A percentile compares a stretch with the other conserved stretches of the same genome.
These are phyloP conservation scores for Pao palembangensis DNA, from an alignment of 2,113 vertebrate genomes.

Conservation along the genomic window DNA sequence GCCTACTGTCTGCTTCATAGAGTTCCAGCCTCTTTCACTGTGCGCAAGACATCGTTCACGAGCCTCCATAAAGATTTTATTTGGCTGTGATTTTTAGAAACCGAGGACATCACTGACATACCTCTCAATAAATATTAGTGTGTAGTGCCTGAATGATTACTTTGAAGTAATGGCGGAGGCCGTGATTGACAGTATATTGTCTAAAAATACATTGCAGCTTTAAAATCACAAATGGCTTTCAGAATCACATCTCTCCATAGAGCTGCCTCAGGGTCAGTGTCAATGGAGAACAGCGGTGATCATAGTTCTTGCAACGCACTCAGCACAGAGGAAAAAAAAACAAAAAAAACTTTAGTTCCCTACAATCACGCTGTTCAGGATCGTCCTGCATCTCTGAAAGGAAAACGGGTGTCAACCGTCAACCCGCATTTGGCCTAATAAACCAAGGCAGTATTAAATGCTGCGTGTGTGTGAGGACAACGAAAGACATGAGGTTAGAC, in stretches of 20 bases:
- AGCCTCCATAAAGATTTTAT: constrained; percentile 23
- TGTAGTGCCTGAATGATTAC: too few species aligned
- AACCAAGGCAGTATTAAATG: constrained; percentile 39
- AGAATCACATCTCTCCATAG: constrained; percentile 3
- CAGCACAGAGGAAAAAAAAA: not conserved
- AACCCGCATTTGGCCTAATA: constrained; percentile 55
- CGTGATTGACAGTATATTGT: not conserved
- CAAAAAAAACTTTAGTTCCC: constrained; percentile 25
- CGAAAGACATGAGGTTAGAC: constrained; percentile 12
- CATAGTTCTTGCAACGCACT: too few species aligned
- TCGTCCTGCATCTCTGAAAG: constrained; percentile 7
- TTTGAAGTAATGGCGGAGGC: not conserved
- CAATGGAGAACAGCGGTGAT: not conserved
- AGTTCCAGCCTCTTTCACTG: constrained; percentile 43
- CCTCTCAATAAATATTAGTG: not conserved
- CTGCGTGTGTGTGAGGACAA: constrained; percentile 39
- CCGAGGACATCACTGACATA: constrained; percentile 4
- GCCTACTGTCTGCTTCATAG: constrained; percentile 17
- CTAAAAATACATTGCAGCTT: constrained; percentile 7
- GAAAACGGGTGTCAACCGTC: constrained; percentile 1
- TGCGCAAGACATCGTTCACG: constrained; percentile 21
- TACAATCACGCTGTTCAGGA: not conserved
- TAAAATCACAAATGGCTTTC: constrained; percentile 27
- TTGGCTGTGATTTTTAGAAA: constrained; percentile 45
- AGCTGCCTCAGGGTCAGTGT: not conserved